phyloP scores from a whole-genome alignment of 2,888 invertebrate species.

The Volucella inflata region DNA sequence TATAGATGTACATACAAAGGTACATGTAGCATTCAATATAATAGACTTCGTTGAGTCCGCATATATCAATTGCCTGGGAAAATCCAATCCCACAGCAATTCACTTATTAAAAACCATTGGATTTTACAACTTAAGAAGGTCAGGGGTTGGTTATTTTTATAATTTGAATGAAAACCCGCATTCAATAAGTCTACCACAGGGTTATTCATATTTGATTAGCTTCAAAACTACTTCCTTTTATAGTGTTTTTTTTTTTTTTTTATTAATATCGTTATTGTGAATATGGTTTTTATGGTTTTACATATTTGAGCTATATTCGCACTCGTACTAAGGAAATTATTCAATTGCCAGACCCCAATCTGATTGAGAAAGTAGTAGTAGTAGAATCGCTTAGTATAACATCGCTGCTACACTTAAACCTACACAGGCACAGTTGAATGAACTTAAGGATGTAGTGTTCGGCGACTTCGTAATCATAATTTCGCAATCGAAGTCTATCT shows the following conservation, averaged over 20 bases:
- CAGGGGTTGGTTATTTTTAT: conserved; percentile 33
- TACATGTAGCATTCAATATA: conserved; percentile 3
- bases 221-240: conserved; percentile 19
- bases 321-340: too few relatives aligned
- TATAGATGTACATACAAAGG: neutral
- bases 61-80: conserved; percentile 38
- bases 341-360: too few relatives aligned
- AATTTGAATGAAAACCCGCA: conserved; percentile 43
- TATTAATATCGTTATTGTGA: too few relatives aligned
- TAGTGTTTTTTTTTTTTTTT: neutral
- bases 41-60: neutral
- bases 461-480: too few relatives aligned
- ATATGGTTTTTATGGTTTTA: too few relatives aligned
- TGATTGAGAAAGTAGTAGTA: too few relatives aligned
- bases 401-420: too few relatives aligned
- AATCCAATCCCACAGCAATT: conserved; percentile 34
- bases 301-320: too few relatives aligned
- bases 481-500: too few relatives aligned
- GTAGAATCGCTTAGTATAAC: too few relatives aligned
- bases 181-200: conserved; percentile 17
- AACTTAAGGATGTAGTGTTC: too few relatives aligned
- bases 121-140: conserved; percentile 20
- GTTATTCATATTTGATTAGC: conserved; percentile 53
- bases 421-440: too few relatives aligned
- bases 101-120: conserved; percentile 41